Evolutionary conservation across 2,113 vertebrate genomes (phyloP).

Genomic region (Arizona elegans): DNA sequence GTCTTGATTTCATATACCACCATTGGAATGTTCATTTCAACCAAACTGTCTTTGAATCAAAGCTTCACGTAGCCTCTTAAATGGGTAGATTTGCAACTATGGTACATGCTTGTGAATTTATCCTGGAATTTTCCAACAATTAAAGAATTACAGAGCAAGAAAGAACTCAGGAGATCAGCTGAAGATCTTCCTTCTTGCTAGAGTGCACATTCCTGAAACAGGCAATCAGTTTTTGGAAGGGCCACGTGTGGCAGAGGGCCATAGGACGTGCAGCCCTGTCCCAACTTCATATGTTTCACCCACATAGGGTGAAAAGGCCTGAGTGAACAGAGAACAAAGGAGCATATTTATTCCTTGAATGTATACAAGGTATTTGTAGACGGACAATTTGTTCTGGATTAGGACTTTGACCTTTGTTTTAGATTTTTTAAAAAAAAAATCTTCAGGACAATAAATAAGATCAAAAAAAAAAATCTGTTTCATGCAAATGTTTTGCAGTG

Average conservation of each 20-base stretch:
- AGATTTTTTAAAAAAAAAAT: conserved; percentile 21
- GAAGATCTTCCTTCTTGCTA: neutral
- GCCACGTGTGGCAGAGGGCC: neutral
- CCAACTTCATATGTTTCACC: neutral
- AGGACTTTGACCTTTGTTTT: conserved; percentile 53
- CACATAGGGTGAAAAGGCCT: neutral
- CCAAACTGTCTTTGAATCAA: neutral
- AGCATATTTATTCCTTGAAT: conserved; percentile 25
- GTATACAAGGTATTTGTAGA: conserved; percentile 49
- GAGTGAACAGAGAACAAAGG: conserved; percentile 51
- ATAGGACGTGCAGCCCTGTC: neutral
- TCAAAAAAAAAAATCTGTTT: conserved; percentile 59
- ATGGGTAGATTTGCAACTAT: neutral
- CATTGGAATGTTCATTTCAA: neutral
- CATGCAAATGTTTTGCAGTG: conserved; percentile 57
- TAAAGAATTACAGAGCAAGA: neutral
- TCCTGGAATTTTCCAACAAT: neutral
- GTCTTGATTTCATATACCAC: neutral
- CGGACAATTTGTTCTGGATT: conserved; percentile 52
- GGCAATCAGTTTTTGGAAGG: neutral
- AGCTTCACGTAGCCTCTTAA: neutral
- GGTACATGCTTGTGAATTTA: neutral
- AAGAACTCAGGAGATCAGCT: neutral
- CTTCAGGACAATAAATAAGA: conserved; percentile 60
- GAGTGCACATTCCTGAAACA: neutral